Evolutionary conservation across 2,797 vertebrate species (phyloP).

Genomic region (Lateolabrax maculatus): DNA sequence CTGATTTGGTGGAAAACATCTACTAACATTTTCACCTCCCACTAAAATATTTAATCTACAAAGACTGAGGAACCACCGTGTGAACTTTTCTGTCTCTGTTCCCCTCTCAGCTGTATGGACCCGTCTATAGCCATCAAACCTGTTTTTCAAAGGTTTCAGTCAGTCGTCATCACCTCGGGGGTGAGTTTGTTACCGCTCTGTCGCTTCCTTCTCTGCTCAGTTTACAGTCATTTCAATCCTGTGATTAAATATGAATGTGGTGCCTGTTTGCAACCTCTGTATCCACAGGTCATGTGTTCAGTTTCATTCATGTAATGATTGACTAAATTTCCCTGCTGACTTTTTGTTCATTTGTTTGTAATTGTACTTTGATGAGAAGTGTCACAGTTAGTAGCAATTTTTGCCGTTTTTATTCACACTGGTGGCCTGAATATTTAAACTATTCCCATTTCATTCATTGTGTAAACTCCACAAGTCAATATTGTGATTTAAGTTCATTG

Average conservation of each 20-base stretch:
- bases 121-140: conserved; percentile 96
- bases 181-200: conserved; percentile 75
- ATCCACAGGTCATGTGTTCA: not conserved
- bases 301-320: not conserved
- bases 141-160: conserved; percentile 94
- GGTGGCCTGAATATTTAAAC: not conserved
- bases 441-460: not conserved
- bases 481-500: not conserved
- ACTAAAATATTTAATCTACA: not conserved
- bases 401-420: not conserved
- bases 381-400: not conserved
- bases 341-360: not conserved
- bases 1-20: no score
- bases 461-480: not conserved
- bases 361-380: not conserved
- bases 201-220: not conserved
- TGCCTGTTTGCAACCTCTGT: not conserved
- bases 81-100: not conserved
- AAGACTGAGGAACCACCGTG: not conserved
- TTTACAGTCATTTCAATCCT: not conserved
- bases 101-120: conserved; percentile 91
- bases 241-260: not conserved
- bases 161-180: conserved; percentile 94
- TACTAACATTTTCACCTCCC: not conserved
- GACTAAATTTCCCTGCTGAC: not conserved